These are phyloP conservation scores for Linnaemya vulpina DNA, from an alignment of 2,888 invertebrate genomes.

Conservation along the genomic window DNA sequence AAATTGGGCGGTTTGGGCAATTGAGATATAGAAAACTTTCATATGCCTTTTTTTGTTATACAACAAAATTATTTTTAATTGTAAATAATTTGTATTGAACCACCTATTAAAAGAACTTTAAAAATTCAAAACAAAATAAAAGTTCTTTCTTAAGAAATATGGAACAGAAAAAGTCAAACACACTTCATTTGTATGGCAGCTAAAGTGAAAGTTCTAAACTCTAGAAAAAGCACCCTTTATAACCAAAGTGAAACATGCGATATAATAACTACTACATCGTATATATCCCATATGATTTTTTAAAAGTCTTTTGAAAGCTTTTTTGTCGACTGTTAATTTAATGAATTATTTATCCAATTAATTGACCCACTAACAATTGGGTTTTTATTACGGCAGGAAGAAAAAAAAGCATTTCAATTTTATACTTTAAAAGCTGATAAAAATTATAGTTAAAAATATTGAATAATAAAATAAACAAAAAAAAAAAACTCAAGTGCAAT, in stretches of 20 bases:
- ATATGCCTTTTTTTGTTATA: too few relatives aligned
- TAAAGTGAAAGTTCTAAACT: too few relatives aligned
- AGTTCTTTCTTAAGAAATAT: too few relatives aligned
- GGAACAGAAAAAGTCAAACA: too few relatives aligned
- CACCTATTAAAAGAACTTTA: too few relatives aligned
- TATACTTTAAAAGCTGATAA: constrained; percentile 28
- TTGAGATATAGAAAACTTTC: background rate
- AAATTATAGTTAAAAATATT: background rate
- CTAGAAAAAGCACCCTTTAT: too few relatives aligned
- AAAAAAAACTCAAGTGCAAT: background rate
- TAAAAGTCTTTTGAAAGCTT: background rate
- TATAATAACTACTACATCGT: too few relatives aligned
- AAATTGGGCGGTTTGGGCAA: background rate
- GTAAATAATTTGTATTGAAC: too few relatives aligned
- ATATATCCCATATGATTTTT: background rate
- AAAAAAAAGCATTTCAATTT: background rate
- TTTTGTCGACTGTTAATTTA: constrained; percentile 47
- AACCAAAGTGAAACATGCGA: too few relatives aligned
- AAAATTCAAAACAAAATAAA: too few relatives aligned
- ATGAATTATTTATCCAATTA: constrained; percentile 54
- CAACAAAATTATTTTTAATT: too few relatives aligned
- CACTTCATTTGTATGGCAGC: too few relatives aligned
- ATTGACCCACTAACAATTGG: constrained; percentile 37
- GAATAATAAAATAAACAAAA: background rate
- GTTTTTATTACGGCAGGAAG: constrained; percentile 1